Conservation (phyloP, 2,888 invertebrate genomes). For the Diarsia dahlii region DNA sequence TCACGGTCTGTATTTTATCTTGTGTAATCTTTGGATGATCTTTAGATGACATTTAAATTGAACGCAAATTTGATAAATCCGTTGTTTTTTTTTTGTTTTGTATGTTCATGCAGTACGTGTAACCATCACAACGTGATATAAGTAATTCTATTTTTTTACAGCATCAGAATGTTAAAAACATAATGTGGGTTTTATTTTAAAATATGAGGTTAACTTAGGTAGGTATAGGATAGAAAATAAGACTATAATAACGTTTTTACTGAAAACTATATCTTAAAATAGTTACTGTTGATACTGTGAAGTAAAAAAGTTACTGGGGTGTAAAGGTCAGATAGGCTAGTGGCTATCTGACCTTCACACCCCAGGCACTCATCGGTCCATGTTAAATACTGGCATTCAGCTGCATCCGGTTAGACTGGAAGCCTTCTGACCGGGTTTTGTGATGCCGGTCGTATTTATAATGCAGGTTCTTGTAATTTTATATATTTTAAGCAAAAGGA, state of each 20-base stretch:
- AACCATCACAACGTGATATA: background rate
- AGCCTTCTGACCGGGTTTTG: too few relatives aligned
- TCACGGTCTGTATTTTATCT: constrained; percentile 56
- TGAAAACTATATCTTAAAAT: background rate
- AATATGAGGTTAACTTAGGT: background rate
- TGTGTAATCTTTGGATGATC: constrained; percentile 36
- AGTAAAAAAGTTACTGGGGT: background rate
- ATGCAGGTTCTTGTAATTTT: too few relatives aligned
- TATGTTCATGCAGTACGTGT: constrained; percentile 8
- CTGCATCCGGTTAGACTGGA: too few relatives aligned
- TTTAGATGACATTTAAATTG: constrained; percentile 24
- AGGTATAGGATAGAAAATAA: background rate
- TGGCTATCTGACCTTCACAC: too few relatives aligned
- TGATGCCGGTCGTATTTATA: too few relatives aligned
- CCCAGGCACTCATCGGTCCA: too few relatives aligned
- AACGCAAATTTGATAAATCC: constrained; percentile 8
- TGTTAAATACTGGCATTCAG: too few relatives aligned
- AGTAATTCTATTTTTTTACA: background rate
- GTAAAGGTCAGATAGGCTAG: too few relatives aligned
- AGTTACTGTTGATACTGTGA: background rate
- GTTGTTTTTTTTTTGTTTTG: background rate
- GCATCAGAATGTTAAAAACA: background rate
- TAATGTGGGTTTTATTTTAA: background rate
- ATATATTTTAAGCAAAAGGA: too few relatives aligned
- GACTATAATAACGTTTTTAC: background rate